phyloP scores from a whole-genome alignment of 2,888 invertebrate genomes.

The Cyclophora punctaria region DNA sequence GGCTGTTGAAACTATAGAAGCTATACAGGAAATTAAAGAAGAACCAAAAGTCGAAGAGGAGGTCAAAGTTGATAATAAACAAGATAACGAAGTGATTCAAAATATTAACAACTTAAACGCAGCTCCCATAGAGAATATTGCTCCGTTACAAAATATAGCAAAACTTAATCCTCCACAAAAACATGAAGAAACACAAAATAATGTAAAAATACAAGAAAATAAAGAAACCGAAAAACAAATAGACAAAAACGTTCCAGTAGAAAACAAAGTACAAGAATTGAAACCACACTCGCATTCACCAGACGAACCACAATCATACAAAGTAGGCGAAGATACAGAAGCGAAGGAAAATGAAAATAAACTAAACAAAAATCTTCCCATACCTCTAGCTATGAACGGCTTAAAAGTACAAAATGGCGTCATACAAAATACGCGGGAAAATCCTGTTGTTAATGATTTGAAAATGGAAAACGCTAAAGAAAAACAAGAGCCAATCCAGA shows the following conservation, averaged over 20 bases:
- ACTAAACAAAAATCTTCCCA: conserved; percentile 36
- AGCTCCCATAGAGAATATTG: no score
- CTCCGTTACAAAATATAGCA: not conserved
- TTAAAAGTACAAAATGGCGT: conserved; percentile 19
- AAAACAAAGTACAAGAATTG: not conserved
- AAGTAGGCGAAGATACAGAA: conserved; percentile 48
- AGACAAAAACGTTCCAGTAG: not conserved
- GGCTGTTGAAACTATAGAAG: conserved; percentile 57
- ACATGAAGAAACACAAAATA: not conserved
- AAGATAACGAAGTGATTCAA: not conserved
- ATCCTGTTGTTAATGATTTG: conserved; percentile 4
- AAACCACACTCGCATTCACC: conserved; percentile 42
- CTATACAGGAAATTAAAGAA: conserved; percentile 60
- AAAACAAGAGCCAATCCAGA: conserved; percentile 4
- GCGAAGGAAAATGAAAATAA: conserved; percentile 13
- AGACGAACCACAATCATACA: conserved; percentile 60
- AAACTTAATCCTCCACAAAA: conserved; percentile 10
- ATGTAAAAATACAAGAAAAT: not conserved
- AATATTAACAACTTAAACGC: not conserved
- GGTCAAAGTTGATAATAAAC: not conserved
- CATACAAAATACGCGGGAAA: conserved; percentile 13
- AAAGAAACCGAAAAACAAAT: not conserved
- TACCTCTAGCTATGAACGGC: conserved; percentile 39
- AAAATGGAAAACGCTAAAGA: not conserved
- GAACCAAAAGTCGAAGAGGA: conserved; percentile 12